phyloP scores from a whole-genome alignment of 2,888 invertebrate species.

The Pachliopta kotzebuea region DNA sequence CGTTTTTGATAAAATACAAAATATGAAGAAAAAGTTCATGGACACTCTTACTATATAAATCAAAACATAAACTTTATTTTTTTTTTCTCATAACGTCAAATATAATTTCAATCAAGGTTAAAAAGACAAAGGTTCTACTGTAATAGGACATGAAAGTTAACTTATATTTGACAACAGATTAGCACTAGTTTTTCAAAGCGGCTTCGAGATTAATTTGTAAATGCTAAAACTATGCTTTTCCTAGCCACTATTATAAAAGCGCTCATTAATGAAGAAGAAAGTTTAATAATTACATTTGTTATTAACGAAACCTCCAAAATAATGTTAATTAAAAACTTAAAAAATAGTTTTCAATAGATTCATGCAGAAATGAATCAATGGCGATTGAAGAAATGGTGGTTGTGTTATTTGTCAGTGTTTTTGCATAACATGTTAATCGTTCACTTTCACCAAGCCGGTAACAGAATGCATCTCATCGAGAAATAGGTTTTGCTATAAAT shows the following conservation, averaged over 20 bases:
- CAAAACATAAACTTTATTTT: too few species aligned
- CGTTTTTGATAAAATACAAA: neutral
- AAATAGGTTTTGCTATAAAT: constrained; percentile 71
- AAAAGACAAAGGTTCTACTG: constrained; percentile 41
- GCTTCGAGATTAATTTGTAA: constrained; percentile 57
- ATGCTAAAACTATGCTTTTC: constrained; percentile 68
- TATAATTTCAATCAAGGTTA: constrained; percentile 10
- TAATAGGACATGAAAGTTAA: constrained; percentile 44
- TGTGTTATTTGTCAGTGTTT: constrained; percentile 61
- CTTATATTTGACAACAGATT: constrained; percentile 47
- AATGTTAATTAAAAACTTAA: constrained; percentile 35
- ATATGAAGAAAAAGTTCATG: too few species aligned
- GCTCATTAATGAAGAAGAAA: constrained; percentile 64
- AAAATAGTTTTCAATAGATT: constrained; percentile 61
- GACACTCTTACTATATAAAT: too few species aligned
- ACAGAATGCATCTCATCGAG: constrained; percentile 60
- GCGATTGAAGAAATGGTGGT: constrained; percentile 77
- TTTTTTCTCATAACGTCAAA: neutral
- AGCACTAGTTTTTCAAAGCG: constrained; percentile 57
- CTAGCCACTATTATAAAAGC: constrained; percentile 73
- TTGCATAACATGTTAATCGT: constrained; percentile 63
- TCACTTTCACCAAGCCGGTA: constrained; percentile 72
- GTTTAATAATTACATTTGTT: constrained; percentile 48
- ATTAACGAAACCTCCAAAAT: constrained; percentile 35
- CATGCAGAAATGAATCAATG: constrained; percentile 79